Base-by-base conservation (phyloP, 1,140 invertebrate genomes). In the Penaeus chinensis region DNA sequence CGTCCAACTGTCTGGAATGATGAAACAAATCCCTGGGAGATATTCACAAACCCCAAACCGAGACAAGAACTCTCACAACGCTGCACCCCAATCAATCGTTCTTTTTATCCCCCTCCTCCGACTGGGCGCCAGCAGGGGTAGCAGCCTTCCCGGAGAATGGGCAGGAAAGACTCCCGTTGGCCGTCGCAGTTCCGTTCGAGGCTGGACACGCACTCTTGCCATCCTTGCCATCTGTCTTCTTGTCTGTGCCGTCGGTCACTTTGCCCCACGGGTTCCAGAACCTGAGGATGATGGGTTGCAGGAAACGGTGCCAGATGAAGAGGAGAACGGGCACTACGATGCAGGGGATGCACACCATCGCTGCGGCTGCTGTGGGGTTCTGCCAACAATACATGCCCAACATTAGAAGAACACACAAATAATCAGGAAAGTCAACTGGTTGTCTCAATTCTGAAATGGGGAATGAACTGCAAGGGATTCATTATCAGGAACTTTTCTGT, bases 321-420 rank as follows among this genome's bases (percentile, higher is more conserved):
- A 96, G 92, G 47, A 96, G 92, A 65, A 96, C 91, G 3, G 95
- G 95, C 91, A 96, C 94, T 69, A 96, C 94, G 90, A 96, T 95
- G 91, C 95, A 96, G 5, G 95, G 95, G 79, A 96, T 93, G 91
- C 95, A 96, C 91, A 96, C 95, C 95, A 96, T 96, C 91, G 91
- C 93, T 24, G 22, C 69, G 24, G 27, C 71, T 74, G 71, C 27
- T 54, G 54, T 54, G 54, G 54, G 54, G 54, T 54, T 54, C 54
- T 54, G 54, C 16, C 54, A 16, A 54, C 11, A 54, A 54, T 54
- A 54, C 54, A 54, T 54, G 10, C 54, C 54, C 54, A 54, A 54
- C 54, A 54, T 54, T 54, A 54, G 54, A 54, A 54, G 54, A 54
- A 54, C 54, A 54, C 54, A 54, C 54, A 54, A 54, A 13, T 16